Percentiles rank a stretch among this genome's conserved stretches.
Evolutionary conservation across 2,113 vertebrate species (phyloP).

Genomic region (Malurus cyaneus): DNA sequence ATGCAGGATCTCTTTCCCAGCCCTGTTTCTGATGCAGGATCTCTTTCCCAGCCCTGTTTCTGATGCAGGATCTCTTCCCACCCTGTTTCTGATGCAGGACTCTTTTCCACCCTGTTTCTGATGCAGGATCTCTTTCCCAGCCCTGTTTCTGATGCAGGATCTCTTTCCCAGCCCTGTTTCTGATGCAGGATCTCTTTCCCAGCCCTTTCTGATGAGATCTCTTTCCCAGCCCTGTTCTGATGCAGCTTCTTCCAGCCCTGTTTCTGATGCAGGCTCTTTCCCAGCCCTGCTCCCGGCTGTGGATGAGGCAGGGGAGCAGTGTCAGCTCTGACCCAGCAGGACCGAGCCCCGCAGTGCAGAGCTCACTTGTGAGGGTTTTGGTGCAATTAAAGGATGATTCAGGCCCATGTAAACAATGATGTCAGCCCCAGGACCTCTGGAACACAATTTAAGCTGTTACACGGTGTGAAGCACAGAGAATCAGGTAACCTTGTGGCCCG

Average conservation of each 20-base stretch:
- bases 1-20: too few species aligned
- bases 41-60: too few species aligned
- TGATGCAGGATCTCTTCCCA: too few species aligned
- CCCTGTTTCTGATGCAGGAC: neutral
- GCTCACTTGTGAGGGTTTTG: neutral
- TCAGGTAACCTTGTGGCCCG: constrained; percentile 21
- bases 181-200: neutral
- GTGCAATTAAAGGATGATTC: constrained; percentile 16
- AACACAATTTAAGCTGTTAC: constrained; percentile 2
- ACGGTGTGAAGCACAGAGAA: constrained; percentile 32
- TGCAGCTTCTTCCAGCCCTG: neutral
- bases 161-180: neutral
- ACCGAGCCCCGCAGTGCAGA: neutral
- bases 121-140: neutral
- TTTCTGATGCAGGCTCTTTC: neutral
- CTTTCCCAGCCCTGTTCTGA: neutral
- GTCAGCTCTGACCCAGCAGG: neutral
- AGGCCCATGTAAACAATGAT: constrained; percentile 13
- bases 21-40: too few species aligned
- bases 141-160: neutral
- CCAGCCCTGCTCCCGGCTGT: neutral
- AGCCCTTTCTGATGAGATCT: neutral
- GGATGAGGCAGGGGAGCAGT: neutral
- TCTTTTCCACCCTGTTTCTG: too few species aligned
- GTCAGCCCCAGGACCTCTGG: constrained; percentile 34